Evolutionary conservation across 2,797 vertebrate genomes (phyloP).

Genomic region (Pangasius macronema): DNA sequence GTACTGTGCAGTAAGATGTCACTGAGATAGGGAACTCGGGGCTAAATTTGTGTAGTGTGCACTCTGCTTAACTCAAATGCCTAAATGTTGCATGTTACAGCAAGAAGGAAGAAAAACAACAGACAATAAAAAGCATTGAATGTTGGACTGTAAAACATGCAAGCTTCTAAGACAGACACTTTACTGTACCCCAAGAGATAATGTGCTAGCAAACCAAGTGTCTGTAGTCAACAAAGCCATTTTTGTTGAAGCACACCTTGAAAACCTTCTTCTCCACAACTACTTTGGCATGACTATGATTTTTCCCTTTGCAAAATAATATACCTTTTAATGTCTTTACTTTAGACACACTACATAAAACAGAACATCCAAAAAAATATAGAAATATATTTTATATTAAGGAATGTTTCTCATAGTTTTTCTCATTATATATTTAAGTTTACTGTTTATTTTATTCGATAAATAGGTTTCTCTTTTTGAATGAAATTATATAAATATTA

Average conservation of each 20-base stretch:
- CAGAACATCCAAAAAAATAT: slow-evolving; percentile 62
- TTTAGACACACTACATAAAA: slow-evolving; percentile 65
- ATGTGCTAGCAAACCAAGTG: slow-evolving; percentile 26
- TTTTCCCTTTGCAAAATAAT: slow-evolving; percentile 51
- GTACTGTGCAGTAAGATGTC: background rate
- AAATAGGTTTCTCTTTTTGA: slow-evolving; percentile 60
- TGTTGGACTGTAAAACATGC: slow-evolving; percentile 23
- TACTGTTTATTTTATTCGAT: slow-evolving; percentile 24
- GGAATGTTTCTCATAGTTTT: slow-evolving; percentile 62
- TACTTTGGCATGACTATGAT: slow-evolving; percentile 48
- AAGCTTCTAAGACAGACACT: slow-evolving; percentile 25
- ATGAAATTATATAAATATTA: slow-evolving; percentile 67
- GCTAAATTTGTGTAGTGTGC: slow-evolving; percentile 16
- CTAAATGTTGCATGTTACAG: slow-evolving; percentile 34
- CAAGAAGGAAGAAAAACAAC: background rate
- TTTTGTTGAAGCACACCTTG: slow-evolving; percentile 34
- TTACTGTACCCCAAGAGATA: slow-evolving; percentile 15
- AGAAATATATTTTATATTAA: slow-evolving; percentile 59
- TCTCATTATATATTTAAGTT: slow-evolving; percentile 15
- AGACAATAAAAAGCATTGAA: slow-evolving; percentile 17
- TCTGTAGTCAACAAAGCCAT: slow-evolving; percentile 17
- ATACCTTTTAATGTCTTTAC: slow-evolving; percentile 59
- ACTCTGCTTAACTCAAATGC: slow-evolving; percentile 7
- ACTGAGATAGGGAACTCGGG: background rate
- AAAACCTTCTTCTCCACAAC: slow-evolving; percentile 41